These are phyloP conservation scores for Notarius lentiginosus DNA, from an alignment of 2,113 vertebrate genomes.

Conservation along the genomic window DNA sequence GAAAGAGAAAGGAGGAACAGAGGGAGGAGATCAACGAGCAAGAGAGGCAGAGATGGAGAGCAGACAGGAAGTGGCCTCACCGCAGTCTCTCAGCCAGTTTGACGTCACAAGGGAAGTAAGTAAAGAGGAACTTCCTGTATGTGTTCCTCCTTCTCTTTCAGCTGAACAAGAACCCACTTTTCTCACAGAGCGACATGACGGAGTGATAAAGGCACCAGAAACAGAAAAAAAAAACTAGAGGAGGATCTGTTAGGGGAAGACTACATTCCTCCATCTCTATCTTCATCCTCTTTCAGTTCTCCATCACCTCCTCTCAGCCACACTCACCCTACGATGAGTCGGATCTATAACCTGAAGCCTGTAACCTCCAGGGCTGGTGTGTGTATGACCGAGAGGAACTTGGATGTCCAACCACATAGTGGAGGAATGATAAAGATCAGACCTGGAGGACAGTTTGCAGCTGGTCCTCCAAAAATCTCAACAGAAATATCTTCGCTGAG, in stretches of 20 bases:
- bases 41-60: constrained; percentile 55
- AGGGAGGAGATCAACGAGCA: constrained; percentile 38
- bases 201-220: constrained; percentile 14
- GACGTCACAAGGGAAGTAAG: constrained; percentile 71
- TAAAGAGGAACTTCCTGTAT: constrained; percentile 73
- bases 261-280: constrained; percentile 43
- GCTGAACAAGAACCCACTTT: constrained; percentile 58
- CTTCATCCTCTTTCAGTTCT: constrained; percentile 45
- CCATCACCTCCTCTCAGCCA: constrained; percentile 56
- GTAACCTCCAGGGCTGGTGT: constrained; percentile 65
- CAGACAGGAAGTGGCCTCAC: constrained; percentile 62
- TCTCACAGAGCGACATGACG: constrained; percentile 22
- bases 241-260: constrained; percentile 31
- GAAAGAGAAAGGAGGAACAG: constrained; percentile 55
- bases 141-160: constrained; percentile 58
- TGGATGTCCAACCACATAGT: constrained; percentile 61
- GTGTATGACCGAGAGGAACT: constrained; percentile 63
- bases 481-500: constrained; percentile 57
- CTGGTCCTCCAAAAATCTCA: background rate
- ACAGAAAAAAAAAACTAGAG: constrained; percentile 52
- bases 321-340: constrained; percentile 69
- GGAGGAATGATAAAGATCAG: constrained; percentile 58
- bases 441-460: constrained; percentile 50
- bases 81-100: constrained; percentile 54
- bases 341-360: constrained; percentile 71